Evolutionary conservation across 2,797 vertebrate species (phyloP), one percentile per base, ranked within the genome.

Genomic region (Lophotriccus pileatus): DNA sequence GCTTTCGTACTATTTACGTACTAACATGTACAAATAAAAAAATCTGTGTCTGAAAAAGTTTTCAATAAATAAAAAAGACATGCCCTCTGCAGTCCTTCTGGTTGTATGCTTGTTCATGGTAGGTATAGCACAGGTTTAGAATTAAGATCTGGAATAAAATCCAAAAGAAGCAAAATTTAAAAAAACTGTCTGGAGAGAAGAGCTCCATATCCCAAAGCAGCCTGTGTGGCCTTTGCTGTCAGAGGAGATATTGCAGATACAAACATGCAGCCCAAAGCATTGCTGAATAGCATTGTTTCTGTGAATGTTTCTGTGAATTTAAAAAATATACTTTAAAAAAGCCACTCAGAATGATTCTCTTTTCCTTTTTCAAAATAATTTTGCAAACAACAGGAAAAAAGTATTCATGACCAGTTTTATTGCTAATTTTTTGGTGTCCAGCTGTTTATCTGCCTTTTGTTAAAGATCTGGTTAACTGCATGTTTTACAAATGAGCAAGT

Each of bases 401-500:
- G 44, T 79, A 86, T 67, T 86, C 37, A 53, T 50, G 62, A 73
- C 32, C 9, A 76, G 28, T 87, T 88, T 76, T 84, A 89, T n/a
- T 89, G 39, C 73, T 89, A 91, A 94, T 75, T 89, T 52, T 82
- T 87, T 79, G 30, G 19, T 3, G 4, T 89, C 76, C 89, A 92
- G 87, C 80, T 96, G 85, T 91, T 93, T 93, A 93, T 91, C 89
- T 91, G 78, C 21, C 72, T 74, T 94, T 93, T 95, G 66, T 84
- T 95, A 66, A 66, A 67, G 58, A 89, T 86, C 69, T 80, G 53
- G 15, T 90, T 69, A 87, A 76, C 70, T 79, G 34, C 2, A 0
- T 87, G 43, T 56, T 84, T 91, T 74, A 90, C 63, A 74, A 87
- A 93, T 77, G 87, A 93, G 83, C 37, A 72, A 47, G 83, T 44